Percentiles rank a stretch among this genome's conserved stretches.
Evolutionary conservation across 2,113 vertebrate species (phyloP).

Genomic region (Ophthalmolycus amberensis): DNA sequence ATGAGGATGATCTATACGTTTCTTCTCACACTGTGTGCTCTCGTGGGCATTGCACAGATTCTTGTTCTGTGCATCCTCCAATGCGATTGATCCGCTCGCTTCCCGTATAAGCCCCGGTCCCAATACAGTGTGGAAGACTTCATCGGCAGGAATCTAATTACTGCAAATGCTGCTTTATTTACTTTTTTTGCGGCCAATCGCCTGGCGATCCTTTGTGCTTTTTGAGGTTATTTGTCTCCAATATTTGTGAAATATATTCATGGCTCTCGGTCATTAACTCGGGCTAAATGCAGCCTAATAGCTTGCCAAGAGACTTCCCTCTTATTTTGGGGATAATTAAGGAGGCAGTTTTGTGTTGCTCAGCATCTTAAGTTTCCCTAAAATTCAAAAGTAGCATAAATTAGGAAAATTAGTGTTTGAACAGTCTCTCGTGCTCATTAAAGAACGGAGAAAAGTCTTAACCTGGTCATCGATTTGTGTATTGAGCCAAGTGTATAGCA

Average conservation of each 20-base stretch:
- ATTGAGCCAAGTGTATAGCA: constrained; percentile 24
- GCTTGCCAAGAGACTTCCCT: constrained; percentile 37
- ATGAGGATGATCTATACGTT: constrained; percentile 2
- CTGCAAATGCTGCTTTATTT: constrained; percentile 38
- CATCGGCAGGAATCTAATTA: constrained; percentile 39
- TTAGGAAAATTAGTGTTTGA: not conserved
- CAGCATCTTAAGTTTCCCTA: constrained; percentile 24
- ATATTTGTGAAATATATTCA: constrained; percentile 33
- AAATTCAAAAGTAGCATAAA: constrained; percentile 16
- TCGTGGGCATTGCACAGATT: constrained; percentile 9
- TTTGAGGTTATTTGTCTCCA: constrained; percentile 26
- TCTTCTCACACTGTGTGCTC: constrained; percentile 7
- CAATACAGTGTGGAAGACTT: constrained; percentile 16
- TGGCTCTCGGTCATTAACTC: constrained; percentile 54
- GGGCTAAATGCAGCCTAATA: constrained; percentile 54
- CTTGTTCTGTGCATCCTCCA: constrained; percentile 25
- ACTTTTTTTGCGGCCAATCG: not conserved
- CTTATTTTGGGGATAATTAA: constrained; percentile 38
- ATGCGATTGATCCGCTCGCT: constrained; percentile 40
- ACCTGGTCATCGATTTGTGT: constrained; percentile 39
- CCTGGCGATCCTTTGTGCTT: constrained; percentile 14
- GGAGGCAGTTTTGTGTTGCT: constrained; percentile 22
- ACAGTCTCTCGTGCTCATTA: constrained; percentile 1
- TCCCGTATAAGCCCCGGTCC: constrained; percentile 32
- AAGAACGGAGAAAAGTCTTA: not conserved